phyloP scores from a whole-genome alignment of 2,113 vertebrate genomes.

The Nothocercus julius region DNA sequence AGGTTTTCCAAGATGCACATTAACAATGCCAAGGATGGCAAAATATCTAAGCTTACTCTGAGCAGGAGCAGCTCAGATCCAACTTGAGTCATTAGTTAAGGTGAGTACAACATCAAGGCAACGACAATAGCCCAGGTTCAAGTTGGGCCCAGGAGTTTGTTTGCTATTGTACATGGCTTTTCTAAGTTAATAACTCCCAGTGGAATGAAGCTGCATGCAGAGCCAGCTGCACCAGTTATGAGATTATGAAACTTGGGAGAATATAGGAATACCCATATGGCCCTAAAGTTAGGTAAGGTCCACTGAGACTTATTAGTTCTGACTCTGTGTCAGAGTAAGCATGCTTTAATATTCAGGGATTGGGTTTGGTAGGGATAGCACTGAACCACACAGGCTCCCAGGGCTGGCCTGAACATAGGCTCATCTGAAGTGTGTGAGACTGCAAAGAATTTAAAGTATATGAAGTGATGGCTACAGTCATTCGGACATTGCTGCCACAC shows the following conservation, averaged over 20 bases:
- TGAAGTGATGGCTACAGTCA: fast-evolving
- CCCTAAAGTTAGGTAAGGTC: not conserved
- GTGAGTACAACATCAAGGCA: not conserved
- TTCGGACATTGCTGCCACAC: not conserved
- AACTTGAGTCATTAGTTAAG: not conserved
- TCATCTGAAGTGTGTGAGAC: not conserved
- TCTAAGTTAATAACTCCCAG: not conserved
- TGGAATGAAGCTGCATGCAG: not conserved
- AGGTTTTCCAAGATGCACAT: not conserved
- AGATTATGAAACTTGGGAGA: not conserved
- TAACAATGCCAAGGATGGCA: not conserved
- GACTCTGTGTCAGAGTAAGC: too few species aligned
- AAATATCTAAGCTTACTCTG: not conserved
- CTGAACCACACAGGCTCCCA: not conserved
- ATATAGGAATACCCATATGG: not conserved
- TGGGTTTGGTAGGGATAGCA: too few species aligned
- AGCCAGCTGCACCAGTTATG: not conserved
- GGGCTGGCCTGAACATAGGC: not conserved
- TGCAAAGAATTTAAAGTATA: not conserved
- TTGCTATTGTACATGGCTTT: not conserved
- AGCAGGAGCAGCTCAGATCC: not conserved
- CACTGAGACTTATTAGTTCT: not conserved
- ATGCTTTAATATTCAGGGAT: too few species aligned
- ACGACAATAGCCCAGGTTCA: not conserved
- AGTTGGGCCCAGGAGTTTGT: not conserved